Evolutionary conservation across 2,113 vertebrate genomes (phyloP), one percentile per base, ranked within the genome.

Genomic region (Cettia cetti): DNA sequence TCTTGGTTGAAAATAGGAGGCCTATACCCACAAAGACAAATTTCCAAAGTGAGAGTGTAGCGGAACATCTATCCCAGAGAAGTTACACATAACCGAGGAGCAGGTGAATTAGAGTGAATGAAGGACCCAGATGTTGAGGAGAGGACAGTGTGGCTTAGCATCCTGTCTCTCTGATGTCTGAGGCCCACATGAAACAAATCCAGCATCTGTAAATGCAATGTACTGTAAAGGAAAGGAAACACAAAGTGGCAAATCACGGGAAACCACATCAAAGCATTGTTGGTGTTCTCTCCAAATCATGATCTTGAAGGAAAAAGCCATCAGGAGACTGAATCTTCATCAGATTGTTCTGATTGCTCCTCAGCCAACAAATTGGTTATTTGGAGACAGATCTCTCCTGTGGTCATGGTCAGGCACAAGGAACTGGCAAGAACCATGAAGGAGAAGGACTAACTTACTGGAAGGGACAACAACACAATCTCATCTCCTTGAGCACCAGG

Each of bases 231-330:
- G 15, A 80, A 56, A 76, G 21, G 35, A 77, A 57, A 42, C 0
- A 11, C 39, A 56, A 53, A 86, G 26, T 4, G 23, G 6, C 15
- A 70, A 69, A 77, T 23, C 7, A 12, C 0, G 0, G 31, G 72
- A 80, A 93, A 56, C 11, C 7, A 0, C 1, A 26, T 26, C 23
- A 57, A 60, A 49, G 23, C 3, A 3, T 33, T 0, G 0, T 0
- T 63, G 64, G 40, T 13, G 13, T 27, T 40, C 39, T 44, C 70
- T 54, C 37, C 78, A 59, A 30, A 85, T 3, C 11, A 63, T 24
- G 52, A 59, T 4, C n/a, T 26, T 33, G 28, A 84, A 61, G 47
- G 47, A 60, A 80, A 47, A 66, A 75, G 21, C 2, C 33, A 69
- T 24, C 15, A 54, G 44, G 33, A 68, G 79, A 40, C 10, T 13